Evolutionary conservation across 35 echinoderm and acorn worm genomes (phyloP), one percentile per base, ranked within the genome.

Genomic region (Strongylocentrotus purpuratus): DNA sequence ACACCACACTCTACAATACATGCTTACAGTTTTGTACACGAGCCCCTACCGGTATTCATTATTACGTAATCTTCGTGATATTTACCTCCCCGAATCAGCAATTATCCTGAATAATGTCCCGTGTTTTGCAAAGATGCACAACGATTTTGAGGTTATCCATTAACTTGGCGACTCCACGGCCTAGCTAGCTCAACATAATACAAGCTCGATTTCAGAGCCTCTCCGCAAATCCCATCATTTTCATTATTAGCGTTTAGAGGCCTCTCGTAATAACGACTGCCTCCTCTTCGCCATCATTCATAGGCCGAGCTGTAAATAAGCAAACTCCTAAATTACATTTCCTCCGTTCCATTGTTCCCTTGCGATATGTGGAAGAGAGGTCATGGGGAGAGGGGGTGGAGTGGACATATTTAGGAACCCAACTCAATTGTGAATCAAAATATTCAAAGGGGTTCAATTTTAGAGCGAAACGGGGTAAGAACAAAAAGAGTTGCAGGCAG

Each of bases 41-140:
- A 78, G 65, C 65, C 65, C 65, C n/a, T 78, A n/a, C 65, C 65
- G 20, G 65, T 78, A 78, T 78, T 78, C 65, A 78, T 28, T 78
- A 28, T 78, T 78, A 78, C 65, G 65, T 78, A 78, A 78, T n/a
- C 65, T 78, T 28, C 65, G 33, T 89, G 87, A 46, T 89, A 89
- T 89, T 89, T 89, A 89, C 87, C 87, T 89, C 87, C 45, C 33
- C 33, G 87, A 89, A 46, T 89, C 87, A 89, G 45, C 87, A 89
- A 89, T 89, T 89, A 89, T 89, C 45, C 87, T 46, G 45, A 89
- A 89, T 89, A 89, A 89, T 89, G 45, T 89, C 87, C 33, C 87
- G 87, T 46, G 87, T 89, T 89, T 89, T 12, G 87, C 87, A 46
- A 33, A 33, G 45, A 46, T 89, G 87, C 87, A 45, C 5, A 46